phyloP scores from a whole-genome alignment of 92 coral and sea anemone genomes.

The Phenganax marumi region DNA sequence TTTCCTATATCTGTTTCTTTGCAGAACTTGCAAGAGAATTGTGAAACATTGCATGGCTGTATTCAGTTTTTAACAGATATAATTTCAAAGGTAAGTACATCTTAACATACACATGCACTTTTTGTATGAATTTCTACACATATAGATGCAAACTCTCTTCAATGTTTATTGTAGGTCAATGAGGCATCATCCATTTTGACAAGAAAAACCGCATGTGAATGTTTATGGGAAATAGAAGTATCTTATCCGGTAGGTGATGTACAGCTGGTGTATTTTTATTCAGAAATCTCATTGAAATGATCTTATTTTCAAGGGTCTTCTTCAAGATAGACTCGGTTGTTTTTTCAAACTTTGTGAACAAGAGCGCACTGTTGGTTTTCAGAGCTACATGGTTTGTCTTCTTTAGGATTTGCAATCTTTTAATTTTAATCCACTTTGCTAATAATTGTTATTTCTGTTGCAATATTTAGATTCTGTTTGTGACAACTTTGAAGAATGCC shows the following conservation, averaged over 20 bases:
- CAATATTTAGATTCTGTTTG: conserved; percentile 74
- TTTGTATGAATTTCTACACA: not conserved
- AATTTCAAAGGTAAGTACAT: conserved; percentile 20
- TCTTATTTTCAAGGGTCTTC: conserved; percentile 64
- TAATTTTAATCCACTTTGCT: not conserved
- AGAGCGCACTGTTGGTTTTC: conserved; percentile 80
- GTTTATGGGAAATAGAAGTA: conserved; percentile 89
- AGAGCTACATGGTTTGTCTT: conserved; percentile 78
- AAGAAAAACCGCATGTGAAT: conserved; percentile 89
- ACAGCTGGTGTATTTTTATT: not conserved
- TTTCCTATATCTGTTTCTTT: not conserved
- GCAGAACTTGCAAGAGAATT: conserved; percentile 40
- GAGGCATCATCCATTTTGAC: conserved; percentile 64
- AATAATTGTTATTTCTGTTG: not conserved
- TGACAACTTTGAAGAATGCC: conserved; percentile 81
- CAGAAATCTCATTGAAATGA: not conserved
- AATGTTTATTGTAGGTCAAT: conserved; percentile 58
- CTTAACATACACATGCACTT: not conserved
- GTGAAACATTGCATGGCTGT: conserved; percentile 42
- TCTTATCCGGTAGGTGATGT: conserved; percentile 77
- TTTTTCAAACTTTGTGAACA: conserved; percentile 77
- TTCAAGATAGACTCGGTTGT: conserved; percentile 78
- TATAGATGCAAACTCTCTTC: not conserved
- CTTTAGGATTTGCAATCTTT: not conserved
- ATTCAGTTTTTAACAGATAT: conserved; percentile 32